Percentiles rank a stretch among this genome's conserved stretches.
phyloP scores from a whole-genome alignment of 2,888 invertebrate species.

The Panzeria rudis region DNA sequence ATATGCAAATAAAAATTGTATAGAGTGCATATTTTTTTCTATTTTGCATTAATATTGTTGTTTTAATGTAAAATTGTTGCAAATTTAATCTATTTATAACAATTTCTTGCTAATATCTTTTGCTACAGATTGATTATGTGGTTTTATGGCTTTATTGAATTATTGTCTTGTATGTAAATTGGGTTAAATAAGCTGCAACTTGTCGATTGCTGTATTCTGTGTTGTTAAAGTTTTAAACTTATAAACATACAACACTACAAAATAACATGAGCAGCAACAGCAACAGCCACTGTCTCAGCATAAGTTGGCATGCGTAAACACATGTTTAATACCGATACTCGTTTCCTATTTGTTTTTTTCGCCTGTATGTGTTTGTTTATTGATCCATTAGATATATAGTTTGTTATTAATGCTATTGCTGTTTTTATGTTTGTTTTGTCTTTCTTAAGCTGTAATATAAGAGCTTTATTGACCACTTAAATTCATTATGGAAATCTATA shows the following conservation, averaged over 20 bases:
- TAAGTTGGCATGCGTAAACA: conserved; percentile 33
- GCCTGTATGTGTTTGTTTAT: conserved; percentile 30
- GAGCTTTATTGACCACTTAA: conserved; percentile 69
- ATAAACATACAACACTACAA: conserved; percentile 16
- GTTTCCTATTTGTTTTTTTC: conserved; percentile 23
- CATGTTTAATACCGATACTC: conserved; percentile 17
- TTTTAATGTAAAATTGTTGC: neutral
- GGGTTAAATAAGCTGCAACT: conserved; percentile 73
- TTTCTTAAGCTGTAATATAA: conserved; percentile 61
- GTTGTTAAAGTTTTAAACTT: conserved; percentile 6
- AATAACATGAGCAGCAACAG: conserved; percentile 19
- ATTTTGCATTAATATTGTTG: neutral
- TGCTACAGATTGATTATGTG: conserved; percentile 78
- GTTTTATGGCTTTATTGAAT: conserved; percentile 75
- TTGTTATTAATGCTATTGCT: conserved; percentile 51
- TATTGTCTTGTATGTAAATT: conserved; percentile 78
- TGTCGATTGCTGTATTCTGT: conserved; percentile 45
- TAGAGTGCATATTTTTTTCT: no score
- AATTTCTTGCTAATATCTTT: neutral
- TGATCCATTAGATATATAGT: conserved; percentile 46
- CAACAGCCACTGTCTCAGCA: conserved; percentile 21
- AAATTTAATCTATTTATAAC: neutral
- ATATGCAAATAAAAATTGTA: no score
- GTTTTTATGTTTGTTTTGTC: neutral
- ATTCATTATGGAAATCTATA: conserved; percentile 66